A percentile compares a stretch with the other conserved stretches of the same genome.
phyloP scores from a whole-genome alignment of 1,140 invertebrate genomes.

The Hermetia illucens region DNA sequence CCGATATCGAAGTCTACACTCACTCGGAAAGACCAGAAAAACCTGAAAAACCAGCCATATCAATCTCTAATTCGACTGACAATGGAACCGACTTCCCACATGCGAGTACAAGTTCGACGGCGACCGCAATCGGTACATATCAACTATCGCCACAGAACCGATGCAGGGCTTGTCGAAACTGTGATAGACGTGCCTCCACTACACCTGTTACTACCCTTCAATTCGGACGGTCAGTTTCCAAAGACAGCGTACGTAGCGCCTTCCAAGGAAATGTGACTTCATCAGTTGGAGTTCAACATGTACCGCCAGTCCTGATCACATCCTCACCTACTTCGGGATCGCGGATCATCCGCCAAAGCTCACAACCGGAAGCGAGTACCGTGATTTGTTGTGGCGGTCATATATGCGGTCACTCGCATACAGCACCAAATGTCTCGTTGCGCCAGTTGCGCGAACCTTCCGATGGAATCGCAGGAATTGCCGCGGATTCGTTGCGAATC shows the following conservation, averaged over 20 bases:
- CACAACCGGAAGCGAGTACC: constrained; percentile 69
- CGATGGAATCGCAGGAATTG: constrained; percentile 88
- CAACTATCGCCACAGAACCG: constrained; percentile 40
- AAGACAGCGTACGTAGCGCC: constrained; percentile 51
- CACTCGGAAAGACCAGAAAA: constrained; percentile 29
- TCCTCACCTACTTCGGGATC: constrained; percentile 45
- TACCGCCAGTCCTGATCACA: constrained; percentile 54
- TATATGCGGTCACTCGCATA: constrained; percentile 38
- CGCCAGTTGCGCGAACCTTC: constrained; percentile 67
- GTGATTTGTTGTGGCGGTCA: constrained; percentile 44
- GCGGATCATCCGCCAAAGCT: constrained; percentile 77
- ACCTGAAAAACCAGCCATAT: constrained; percentile 26
- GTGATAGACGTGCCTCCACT: constrained; percentile 56
- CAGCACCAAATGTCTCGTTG: constrained; percentile 59
- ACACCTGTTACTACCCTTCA: constrained; percentile 57
- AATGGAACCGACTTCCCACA: constrained; percentile 30
- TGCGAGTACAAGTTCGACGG: constrained; percentile 37
- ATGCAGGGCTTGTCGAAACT: constrained; percentile 43
- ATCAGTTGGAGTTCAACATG: constrained; percentile 12
- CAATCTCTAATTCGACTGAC: constrained; percentile 23
- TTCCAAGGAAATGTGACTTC: constrained; percentile 32
- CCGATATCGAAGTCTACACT: constrained; percentile 78
- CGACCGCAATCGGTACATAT: constrained; percentile 38
- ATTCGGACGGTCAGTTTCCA: constrained; percentile 57
- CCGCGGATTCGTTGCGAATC: constrained; percentile 89